Conservation (phyloP, 2,113 vertebrate genomes). For the Anolis carolinensis region DNA sequence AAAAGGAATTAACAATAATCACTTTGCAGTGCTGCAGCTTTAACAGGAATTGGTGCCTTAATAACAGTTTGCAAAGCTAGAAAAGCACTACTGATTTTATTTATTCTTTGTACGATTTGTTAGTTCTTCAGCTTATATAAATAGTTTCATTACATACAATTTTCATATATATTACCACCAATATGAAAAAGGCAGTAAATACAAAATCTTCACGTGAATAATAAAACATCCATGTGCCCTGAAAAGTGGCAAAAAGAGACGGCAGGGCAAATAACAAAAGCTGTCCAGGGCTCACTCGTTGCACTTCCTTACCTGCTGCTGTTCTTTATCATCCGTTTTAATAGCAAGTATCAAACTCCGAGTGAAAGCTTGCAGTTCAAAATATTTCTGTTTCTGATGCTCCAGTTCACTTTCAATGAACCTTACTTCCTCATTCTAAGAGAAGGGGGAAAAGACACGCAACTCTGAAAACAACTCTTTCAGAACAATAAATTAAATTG, state of each 20-base stretch:
- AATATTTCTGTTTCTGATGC: slow-evolving; percentile 93
- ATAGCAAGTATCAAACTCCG: slow-evolving; percentile 89
- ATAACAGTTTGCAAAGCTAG: too few relatives aligned
- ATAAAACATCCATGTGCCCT: not conserved
- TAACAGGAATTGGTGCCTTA: not conserved
- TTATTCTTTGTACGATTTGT: not conserved
- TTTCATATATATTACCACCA: too few relatives aligned
- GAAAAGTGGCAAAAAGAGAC: slow-evolving; percentile 15
- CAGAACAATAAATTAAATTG: too few relatives aligned
- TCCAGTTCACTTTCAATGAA: slow-evolving; percentile 93
- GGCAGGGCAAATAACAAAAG: not conserved
- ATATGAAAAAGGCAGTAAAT: not conserved
- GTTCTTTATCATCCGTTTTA: slow-evolving; percentile 89
- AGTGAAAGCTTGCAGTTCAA: slow-evolving; percentile 89
- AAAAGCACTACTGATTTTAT: not conserved
- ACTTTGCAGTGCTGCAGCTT: not conserved
- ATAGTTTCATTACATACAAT: not conserved
- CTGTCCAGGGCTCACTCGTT: not conserved
- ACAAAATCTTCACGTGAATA: not conserved
- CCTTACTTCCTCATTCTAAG: slow-evolving; percentile 93
- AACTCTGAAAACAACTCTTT: not conserved
- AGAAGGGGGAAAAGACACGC: slow-evolving; percentile 12
- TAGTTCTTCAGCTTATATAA: not conserved
- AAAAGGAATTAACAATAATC: not conserved
- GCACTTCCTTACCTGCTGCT: slow-evolving; percentile 85